phyloP scores from a whole-genome alignment of 2,888 invertebrate genomes.

The Eilema caniola region DNA sequence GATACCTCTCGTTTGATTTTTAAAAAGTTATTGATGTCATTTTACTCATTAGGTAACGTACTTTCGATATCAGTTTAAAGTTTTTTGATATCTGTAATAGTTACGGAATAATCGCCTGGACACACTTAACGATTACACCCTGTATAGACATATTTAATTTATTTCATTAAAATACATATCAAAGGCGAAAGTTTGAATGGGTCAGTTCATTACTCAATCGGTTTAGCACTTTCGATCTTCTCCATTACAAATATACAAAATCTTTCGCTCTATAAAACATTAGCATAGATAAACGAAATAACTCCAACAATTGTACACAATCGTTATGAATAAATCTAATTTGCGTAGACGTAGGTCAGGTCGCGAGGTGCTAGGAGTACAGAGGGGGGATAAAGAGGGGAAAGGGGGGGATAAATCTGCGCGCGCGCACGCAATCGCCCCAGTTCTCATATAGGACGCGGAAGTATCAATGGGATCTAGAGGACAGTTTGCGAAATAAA shows the following conservation, averaged over 20 bases:
- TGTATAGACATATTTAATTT: no score
- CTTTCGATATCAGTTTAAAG: no score
- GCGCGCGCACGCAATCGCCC: conserved; percentile 39
- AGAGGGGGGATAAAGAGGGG: not conserved
- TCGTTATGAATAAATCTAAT: conserved; percentile 28
- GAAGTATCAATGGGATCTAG: conserved; percentile 34
- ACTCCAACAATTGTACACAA: conserved; percentile 22
- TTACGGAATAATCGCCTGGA: no score
- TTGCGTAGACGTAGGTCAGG: conserved; percentile 25
- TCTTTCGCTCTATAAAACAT: not conserved
- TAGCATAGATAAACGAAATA: not conserved
- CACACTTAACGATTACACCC: no score
- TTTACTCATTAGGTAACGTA: no score
- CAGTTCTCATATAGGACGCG: conserved; percentile 50
- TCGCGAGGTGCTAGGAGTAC: conserved; percentile 30
- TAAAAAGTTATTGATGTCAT: no score
- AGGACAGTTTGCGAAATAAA: conserved; percentile 12
- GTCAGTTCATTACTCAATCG: no score
- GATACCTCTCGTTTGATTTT: no score
- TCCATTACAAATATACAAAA: not conserved
- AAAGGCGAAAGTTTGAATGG: no score
- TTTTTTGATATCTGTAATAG: no score
- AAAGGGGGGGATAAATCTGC: not conserved
- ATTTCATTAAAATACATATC: no score
- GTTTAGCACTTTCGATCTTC: no score